Conservation (phyloP, 92 coral and sea anemone genomes). For the Phenganax marumi region DNA sequence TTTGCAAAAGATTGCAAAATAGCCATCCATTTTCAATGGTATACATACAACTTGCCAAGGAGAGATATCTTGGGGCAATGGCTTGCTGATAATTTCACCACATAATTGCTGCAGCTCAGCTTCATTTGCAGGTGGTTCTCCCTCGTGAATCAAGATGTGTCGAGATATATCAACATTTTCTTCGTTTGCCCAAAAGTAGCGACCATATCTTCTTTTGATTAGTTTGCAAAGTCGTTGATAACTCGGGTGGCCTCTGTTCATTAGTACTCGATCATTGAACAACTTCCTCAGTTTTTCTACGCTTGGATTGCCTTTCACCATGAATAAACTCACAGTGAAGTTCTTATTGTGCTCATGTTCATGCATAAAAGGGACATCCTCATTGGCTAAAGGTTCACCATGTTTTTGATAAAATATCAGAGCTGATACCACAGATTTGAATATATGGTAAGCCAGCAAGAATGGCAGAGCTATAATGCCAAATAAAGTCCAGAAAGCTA, state of each 20-base stretch:
- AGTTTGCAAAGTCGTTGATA: conserved; percentile 74
- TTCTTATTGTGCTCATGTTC: conserved; percentile 81
- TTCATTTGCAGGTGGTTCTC: conserved; percentile 67
- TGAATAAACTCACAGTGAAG: conserved; percentile 73
- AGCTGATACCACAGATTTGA: conserved; percentile 71
- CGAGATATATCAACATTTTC: conserved; percentile 68
- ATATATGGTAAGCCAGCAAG: conserved; percentile 65
- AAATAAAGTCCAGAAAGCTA: conserved; percentile 68
- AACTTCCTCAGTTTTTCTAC: conserved; percentile 66
- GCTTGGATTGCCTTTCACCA: conserved; percentile 68
- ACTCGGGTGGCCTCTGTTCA: conserved; percentile 75
- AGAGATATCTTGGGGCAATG: conserved; percentile 68
- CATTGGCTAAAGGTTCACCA: conserved; percentile 71
- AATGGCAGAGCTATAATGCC: conserved; percentile 76
- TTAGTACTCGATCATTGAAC: conserved; percentile 69
- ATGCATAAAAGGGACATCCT: conserved; percentile 84
- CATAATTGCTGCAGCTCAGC: conserved; percentile 63
- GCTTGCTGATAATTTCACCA: conserved; percentile 64
- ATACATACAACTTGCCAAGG: conserved; percentile 79
- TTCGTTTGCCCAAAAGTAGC: conserved; percentile 83
- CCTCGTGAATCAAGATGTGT: conserved; percentile 65
- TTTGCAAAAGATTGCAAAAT: conserved; percentile 72
- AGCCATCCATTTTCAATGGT: conserved; percentile 64
- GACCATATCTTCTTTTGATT: conserved; percentile 66
- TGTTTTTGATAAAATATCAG: conserved; percentile 65